These are phyloP conservation scores for Crossoptilon crossoptilon DNA, from an alignment of 2,797 vertebrate species.

Conservation along the genomic window DNA sequence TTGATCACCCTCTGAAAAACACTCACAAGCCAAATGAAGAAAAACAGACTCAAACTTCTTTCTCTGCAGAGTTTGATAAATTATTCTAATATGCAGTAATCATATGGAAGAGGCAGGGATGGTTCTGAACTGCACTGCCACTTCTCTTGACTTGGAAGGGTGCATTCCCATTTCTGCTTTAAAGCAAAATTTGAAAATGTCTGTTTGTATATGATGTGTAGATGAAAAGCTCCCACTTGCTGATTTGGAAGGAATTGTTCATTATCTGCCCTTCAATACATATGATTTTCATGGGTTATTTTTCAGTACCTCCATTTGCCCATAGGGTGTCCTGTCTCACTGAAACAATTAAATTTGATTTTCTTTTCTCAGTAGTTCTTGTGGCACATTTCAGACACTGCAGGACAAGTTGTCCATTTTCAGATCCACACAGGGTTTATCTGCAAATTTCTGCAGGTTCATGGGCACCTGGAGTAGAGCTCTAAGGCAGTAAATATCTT, in stretches of 20 bases:
- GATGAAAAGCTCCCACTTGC: not conserved
- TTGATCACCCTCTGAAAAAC: constrained; percentile 62
- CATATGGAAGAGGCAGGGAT: not conserved
- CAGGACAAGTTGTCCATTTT: not conserved
- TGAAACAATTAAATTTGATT: not conserved
- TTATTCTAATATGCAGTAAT: constrained; percentile 16
- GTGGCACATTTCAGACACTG: not conserved
- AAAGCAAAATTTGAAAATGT: not conserved
- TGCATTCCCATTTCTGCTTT: not conserved
- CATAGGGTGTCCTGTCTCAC: not conserved
- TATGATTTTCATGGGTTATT: not conserved
- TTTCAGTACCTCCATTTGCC: not conserved
- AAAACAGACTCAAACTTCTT: constrained; percentile 59
- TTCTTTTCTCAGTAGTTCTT: not conserved
- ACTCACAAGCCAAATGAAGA: constrained; percentile 55
- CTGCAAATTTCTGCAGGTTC: not conserved
- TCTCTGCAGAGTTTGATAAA: constrained; percentile 35
- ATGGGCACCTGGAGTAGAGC: rapidly evolving
- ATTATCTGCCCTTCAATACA: not conserved
- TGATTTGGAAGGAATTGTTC: not conserved
- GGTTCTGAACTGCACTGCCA: not conserved
- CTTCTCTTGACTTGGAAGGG: not conserved
- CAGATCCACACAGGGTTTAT: not conserved
- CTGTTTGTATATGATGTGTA: not conserved
- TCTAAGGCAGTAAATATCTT: rapidly evolving